Percentiles rank a stretch among this genome's conserved stretches.
These are phyloP conservation scores for Cantharis flavilabris DNA, from an alignment of 2,888 invertebrate genomes.

Conservation along the genomic window DNA sequence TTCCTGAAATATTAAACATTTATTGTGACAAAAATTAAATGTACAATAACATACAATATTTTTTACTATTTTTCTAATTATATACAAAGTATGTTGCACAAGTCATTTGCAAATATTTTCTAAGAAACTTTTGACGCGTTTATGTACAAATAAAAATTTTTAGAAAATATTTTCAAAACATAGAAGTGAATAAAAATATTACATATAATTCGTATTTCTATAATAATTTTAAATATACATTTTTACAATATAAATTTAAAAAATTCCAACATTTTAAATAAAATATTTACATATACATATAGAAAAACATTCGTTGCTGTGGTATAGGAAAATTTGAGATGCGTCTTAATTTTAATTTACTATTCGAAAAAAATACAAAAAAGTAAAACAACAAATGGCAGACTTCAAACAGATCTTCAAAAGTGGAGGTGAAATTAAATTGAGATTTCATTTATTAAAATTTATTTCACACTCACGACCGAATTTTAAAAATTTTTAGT, in stretches of 20 bases:
- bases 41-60: conserved; percentile 42
- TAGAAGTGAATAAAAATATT: conserved; percentile 27
- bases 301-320: conserved; percentile 1
- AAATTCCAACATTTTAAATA: conserved; percentile 25
- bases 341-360: not conserved
- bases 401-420: not conserved
- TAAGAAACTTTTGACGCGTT: conserved; percentile 2
- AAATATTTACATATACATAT: not conserved
- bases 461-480: conserved; percentile 8
- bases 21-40: conserved; percentile 56
- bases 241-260: conserved; percentile 27
- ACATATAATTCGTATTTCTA: conserved; percentile 23
- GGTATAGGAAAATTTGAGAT: not conserved
- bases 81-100: conserved; percentile 23
- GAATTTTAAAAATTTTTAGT: conserved; percentile 2
- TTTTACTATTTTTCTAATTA: conserved; percentile 26
- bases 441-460: conserved; percentile 21
- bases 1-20: conserved; percentile 51
- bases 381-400: not conserved
- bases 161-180: conserved; percentile 20
- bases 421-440: not conserved
- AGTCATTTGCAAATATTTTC: conserved; percentile 17
- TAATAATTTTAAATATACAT: conserved; percentile 19
- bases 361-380: not conserved
- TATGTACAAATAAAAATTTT: not conserved